These are phyloP conservation scores for Poeciliopsis presidionis DNA, from an alignment of 2,797 vertebrate genomes.

Conservation along the genomic window DNA sequence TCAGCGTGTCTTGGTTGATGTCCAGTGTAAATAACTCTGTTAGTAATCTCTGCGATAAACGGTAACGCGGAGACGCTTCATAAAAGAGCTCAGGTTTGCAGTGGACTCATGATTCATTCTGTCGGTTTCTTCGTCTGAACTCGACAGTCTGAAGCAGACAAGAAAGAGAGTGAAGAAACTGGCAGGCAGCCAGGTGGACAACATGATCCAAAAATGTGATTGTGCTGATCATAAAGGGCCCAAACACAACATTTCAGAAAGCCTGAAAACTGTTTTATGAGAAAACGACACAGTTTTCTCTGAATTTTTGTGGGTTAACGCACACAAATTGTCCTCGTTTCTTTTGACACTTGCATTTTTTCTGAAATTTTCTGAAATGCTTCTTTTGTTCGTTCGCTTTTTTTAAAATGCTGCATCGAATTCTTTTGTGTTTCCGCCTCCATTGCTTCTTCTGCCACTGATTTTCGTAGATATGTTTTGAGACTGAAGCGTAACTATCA, in stretches of 20 bases:
- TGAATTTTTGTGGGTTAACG: background rate
- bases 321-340: background rate
- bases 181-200: constrained; percentile 9
- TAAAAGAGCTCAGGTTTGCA: constrained; percentile 46
- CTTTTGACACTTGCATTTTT: background rate
- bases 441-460: background rate
- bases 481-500: background rate
- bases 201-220: background rate
- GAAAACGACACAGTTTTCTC: background rate
- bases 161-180: constrained; percentile 10
- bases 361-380: background rate
- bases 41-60: constrained; percentile 36
- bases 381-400: background rate
- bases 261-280: background rate
- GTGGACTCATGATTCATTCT: background rate
- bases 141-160: constrained; percentile 16
- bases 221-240: background rate
- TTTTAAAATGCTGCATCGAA: background rate
- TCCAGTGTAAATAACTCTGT: constrained; percentile 24
- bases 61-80: constrained; percentile 42
- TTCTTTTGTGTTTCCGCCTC: background rate
- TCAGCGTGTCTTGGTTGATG: constrained; percentile 20
- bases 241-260: background rate
- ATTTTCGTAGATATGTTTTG: background rate
- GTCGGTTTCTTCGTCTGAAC: constrained; percentile 12